Percentiles rank a stretch among this genome's conserved stretches.
Conservation (phyloP, 2,888 invertebrate genomes). For the Lapara coniferarum region DNA sequence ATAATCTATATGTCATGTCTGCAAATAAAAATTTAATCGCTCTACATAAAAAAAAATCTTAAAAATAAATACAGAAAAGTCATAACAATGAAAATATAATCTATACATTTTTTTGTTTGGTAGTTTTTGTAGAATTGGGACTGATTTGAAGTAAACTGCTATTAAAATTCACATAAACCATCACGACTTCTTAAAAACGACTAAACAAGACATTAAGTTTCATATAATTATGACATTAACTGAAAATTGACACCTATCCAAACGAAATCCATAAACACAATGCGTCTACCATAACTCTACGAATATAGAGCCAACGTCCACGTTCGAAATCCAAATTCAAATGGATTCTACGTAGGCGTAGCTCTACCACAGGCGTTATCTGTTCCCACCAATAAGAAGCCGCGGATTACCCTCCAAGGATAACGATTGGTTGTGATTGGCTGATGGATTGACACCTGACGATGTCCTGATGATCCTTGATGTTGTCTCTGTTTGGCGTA, state of each 20-base stretch:
- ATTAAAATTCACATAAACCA: too few relatives aligned
- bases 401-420: constrained; percentile 77
- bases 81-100: too few relatives aligned
- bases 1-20: too few relatives aligned
- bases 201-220: too few relatives aligned
- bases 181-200: too few relatives aligned
- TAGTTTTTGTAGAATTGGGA: too few relatives aligned
- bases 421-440: constrained; percentile 66
- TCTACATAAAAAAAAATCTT: too few relatives aligned
- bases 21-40: too few relatives aligned
- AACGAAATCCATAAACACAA: not conserved
- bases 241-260: not conserved
- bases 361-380: constrained; percentile 68
- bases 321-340: constrained; percentile 73
- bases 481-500: constrained; percentile 58
- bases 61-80: too few relatives aligned
- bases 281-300: not conserved
- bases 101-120: too few relatives aligned
- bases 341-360: constrained; percentile 73
- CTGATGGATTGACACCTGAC: constrained; percentile 50
- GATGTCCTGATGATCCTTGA: constrained; percentile 68
- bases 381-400: constrained; percentile 66
- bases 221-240: not conserved
- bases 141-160: too few relatives aligned
- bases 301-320: constrained; percentile 43